Conservation (phyloP, 2,888 invertebrate genomes). For the Machimus rusticus region DNA sequence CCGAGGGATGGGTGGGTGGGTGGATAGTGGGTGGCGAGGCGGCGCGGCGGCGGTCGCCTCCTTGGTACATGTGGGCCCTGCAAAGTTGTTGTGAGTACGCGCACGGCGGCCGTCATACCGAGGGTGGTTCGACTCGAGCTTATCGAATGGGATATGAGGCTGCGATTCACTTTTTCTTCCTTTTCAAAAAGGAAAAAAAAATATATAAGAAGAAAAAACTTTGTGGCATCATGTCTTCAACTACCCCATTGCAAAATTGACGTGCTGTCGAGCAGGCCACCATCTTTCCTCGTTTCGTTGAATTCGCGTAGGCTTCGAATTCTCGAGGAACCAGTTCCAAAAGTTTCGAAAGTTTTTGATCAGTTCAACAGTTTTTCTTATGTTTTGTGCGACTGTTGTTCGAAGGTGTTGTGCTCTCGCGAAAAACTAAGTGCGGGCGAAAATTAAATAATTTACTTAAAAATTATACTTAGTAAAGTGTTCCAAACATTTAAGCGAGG, state of each 20-base stretch:
- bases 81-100: constrained; percentile 45
- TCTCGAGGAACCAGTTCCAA: background rate
- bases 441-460: background rate
- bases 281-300: constrained; percentile 21
- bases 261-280: constrained; percentile 45
- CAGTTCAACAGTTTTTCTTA: background rate
- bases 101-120: constrained; percentile 46
- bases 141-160: constrained; percentile 46
- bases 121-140: constrained; percentile 47
- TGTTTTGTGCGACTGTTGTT: background rate
- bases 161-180: constrained; percentile 24
- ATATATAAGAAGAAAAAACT: too few species aligned
- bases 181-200: background rate
- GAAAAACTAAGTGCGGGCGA: background rate
- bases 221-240: constrained; percentile 44
- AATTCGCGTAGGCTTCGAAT: background rate
- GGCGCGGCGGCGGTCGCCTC: constrained; percentile 16
- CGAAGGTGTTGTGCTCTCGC: background rate
- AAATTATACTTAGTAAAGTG: background rate
- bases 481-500: background rate
- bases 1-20: background rate
- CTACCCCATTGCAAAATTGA: constrained; percentile 47
- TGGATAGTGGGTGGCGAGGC: background rate
- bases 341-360: background rate
- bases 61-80: constrained; percentile 42